Evolutionary conservation across 1,140 invertebrate genomes (phyloP), one percentile per base, ranked within the genome.

Genomic region (Danaus plexippus): DNA sequence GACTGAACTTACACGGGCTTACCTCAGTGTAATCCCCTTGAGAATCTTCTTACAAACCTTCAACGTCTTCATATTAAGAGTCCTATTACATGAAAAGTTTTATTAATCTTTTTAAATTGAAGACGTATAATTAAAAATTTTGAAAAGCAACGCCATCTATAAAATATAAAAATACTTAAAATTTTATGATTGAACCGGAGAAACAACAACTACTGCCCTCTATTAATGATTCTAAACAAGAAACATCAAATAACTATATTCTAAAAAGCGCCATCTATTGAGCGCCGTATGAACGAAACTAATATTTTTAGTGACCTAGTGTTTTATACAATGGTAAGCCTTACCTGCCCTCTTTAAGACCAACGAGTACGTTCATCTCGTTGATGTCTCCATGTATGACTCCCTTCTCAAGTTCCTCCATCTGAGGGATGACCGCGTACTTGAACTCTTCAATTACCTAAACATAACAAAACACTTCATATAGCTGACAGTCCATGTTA

Each of bases 321-420:
- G 13, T 42, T 44, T 52, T 12, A 54, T 59, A 15, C 9, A 59
- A 54, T 6, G 48, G 11, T 49, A 57, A 46, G 8, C 45, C 42
- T 44, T 46, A 83, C 85, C 74, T 75, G 8, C 77, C 79, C 0
- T 78, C 70, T 47, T 77, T 84, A 22, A 72, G 56, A 1, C 75
- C 69, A 0, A 96, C 91, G 1, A 97, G 73, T 11, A 97, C 90
- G 83, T 98, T 98, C 71, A 95, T 93, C 70, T 97, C 95, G 72
- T 97, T 97, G 41, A 95, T 88, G 77, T 97, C 96, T 4, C 96
- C 96, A 71, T 97, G 96, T 57, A 98, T 93, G 10, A 95, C 88
- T 45, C 94, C 94, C 79, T 87, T 89, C 52, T 91, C 90, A 22
- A 96, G 77, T 1, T 88, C 79, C 1, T 89, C 68, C 4, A 88